phyloP scores from a whole-genome alignment of 1,140 invertebrate species.

The Bombus fervidus region DNA sequence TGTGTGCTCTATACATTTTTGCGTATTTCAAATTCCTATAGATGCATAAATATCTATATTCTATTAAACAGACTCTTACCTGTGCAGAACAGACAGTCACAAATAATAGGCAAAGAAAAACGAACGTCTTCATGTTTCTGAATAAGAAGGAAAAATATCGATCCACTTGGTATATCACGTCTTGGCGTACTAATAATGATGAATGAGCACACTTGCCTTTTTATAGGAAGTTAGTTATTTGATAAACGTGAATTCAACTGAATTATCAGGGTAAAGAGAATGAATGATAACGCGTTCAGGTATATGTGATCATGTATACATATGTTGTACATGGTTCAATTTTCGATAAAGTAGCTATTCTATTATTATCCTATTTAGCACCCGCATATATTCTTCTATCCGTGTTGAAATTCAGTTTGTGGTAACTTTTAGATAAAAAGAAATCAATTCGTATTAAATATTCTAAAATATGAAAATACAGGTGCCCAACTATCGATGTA shows the following conservation, averaged over 20 bases:
- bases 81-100: conserved; percentile 15
- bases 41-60: not conserved
- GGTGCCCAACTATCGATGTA: not conserved
- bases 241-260: not conserved
- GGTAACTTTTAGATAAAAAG: not conserved
- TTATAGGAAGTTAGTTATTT: not conserved
- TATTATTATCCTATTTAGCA: not conserved
- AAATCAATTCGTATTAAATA: not conserved
- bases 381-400: not conserved
- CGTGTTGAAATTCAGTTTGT: not conserved
- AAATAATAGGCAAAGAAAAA: not conserved
- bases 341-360: not conserved
- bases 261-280: not conserved
- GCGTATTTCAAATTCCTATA: not conserved
- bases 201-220: not conserved
- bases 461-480: not conserved
- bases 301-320: not conserved
- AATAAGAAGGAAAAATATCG: not conserved
- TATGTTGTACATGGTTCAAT: not conserved
- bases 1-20: not conserved
- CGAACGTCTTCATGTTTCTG: conserved; percentile 11
- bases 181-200: not conserved
- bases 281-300: not conserved
- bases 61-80: not conserved
- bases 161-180: not conserved